Conservation (phyloP, 2,113 vertebrate species). For the Charadrius vociferus region DNA sequence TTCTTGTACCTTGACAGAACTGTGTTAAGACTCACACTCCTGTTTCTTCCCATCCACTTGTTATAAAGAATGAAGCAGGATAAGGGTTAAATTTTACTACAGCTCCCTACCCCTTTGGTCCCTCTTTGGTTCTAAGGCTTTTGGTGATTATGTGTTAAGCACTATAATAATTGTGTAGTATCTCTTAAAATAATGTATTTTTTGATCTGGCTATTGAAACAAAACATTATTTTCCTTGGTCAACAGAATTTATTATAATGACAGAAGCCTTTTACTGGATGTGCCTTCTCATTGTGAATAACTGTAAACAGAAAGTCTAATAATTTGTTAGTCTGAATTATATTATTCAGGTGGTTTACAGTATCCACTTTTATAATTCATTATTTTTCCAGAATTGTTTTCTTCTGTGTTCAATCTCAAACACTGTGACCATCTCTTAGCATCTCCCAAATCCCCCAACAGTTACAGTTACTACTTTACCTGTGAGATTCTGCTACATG, state of each 20-base stretch:
- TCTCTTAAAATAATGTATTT: not conserved
- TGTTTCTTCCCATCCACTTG: not conserved
- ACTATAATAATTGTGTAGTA: not conserved
- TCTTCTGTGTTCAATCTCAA: not conserved
- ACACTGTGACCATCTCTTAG: not conserved
- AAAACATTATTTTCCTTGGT: not conserved
- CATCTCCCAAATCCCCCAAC: not conserved
- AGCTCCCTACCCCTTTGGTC: not conserved
- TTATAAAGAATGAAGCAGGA: not conserved
- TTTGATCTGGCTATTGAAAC: not conserved
- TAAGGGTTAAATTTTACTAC: not conserved
- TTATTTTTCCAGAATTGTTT: not conserved
- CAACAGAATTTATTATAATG: not conserved
- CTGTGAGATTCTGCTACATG: constrained; percentile 84
- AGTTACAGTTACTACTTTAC: constrained; percentile 67
- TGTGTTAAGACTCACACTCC: not conserved
- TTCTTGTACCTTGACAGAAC: not conserved
- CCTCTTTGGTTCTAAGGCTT: not conserved
- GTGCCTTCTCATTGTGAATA: not conserved
- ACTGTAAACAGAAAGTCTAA: not conserved
- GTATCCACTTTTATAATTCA: not conserved
- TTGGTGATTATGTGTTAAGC: not conserved
- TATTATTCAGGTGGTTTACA: not conserved
- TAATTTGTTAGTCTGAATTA: not conserved
- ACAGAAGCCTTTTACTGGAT: not conserved